phyloP scores from a whole-genome alignment of 2,113 vertebrate species.

The Hirundichthys speculiger region DNA sequence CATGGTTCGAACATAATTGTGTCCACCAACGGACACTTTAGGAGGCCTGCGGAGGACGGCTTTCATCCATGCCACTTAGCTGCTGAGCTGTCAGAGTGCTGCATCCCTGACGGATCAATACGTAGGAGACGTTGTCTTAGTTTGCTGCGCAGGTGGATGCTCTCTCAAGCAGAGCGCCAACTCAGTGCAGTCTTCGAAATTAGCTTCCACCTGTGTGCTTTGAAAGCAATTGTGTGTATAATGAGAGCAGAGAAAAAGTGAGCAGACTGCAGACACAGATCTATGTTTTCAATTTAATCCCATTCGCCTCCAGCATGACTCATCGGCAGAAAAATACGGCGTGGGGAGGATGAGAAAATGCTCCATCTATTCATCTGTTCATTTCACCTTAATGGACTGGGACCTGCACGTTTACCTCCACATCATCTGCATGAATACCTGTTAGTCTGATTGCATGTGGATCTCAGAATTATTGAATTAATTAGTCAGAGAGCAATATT shows the following conservation, averaged over 20 bases:
- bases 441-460: constrained; percentile 10
- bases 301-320: constrained; percentile 22
- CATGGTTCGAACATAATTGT: too few relatives aligned
- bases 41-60: too few relatives aligned
- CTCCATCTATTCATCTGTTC: constrained; percentile 13
- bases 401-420: neutral
- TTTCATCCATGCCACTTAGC: too few relatives aligned
- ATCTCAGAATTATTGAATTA: constrained; percentile 45
- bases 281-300: constrained; percentile 21
- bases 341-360: constrained; percentile 21
- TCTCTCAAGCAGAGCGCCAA: too few relatives aligned
- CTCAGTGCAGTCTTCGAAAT: too few relatives aligned
- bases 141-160: too few relatives aligned
- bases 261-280: neutral
- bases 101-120: too few relatives aligned
- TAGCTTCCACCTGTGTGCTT: constrained; percentile 30
- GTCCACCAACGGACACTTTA: too few relatives aligned
- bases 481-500: constrained; percentile 24
- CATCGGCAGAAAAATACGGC: constrained; percentile 22
- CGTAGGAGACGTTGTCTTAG: too few relatives aligned
- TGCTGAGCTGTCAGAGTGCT: too few relatives aligned
- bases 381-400: constrained; percentile 21
- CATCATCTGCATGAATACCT: constrained; percentile 12
- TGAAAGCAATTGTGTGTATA: constrained; percentile 9
- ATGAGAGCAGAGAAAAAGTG: neutral